A percentile compares a stretch with the other conserved stretches of the same genome.
Conservation (phyloP, 2,888 invertebrate genomes). For the Pyrochroa serraticornis region DNA sequence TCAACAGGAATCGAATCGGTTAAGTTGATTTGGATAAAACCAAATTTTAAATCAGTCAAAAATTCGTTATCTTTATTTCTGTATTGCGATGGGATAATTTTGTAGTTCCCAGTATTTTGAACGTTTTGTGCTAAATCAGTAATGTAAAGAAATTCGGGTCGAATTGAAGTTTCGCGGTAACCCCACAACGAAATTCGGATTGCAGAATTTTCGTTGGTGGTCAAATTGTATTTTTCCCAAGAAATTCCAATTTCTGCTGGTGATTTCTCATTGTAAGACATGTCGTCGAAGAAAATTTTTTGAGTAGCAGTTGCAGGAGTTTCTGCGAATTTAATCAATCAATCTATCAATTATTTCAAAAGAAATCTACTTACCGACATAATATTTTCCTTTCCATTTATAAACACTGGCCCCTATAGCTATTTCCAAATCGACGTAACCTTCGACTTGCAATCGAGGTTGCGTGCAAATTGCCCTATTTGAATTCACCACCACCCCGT, state of each 20-base stretch:
- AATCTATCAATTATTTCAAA: slow-evolving; percentile 1
- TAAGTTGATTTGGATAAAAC: slow-evolving; percentile 85
- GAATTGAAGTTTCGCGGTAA: slow-evolving; percentile 82
- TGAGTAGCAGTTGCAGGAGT: slow-evolving; percentile 87
- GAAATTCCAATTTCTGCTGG: slow-evolving; percentile 78
- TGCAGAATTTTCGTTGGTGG: slow-evolving; percentile 75
- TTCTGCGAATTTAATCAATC: slow-evolving; percentile 62
- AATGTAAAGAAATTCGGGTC: slow-evolving; percentile 82
- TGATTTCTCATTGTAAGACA: slow-evolving; percentile 72
- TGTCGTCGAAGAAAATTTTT: slow-evolving; percentile 80
- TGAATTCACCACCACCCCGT: slow-evolving; percentile 75
- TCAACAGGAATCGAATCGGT: slow-evolving; percentile 68
- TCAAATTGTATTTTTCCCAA: slow-evolving; percentile 87
- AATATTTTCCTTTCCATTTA: slow-evolving; percentile 89
- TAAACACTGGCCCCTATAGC: slow-evolving; percentile 82
- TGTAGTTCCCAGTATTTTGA: slow-evolving; percentile 66
- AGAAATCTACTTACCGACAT: slow-evolving; percentile 73
- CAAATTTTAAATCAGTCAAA: slow-evolving; percentile 79
- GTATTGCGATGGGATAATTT: slow-evolving; percentile 76
- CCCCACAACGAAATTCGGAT: slow-evolving; percentile 88
- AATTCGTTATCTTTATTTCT: slow-evolving; percentile 71
- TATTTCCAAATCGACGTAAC: slow-evolving; percentile 85
- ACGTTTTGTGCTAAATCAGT: slow-evolving; percentile 69
- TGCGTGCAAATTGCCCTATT: slow-evolving; percentile 91
- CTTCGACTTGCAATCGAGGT: slow-evolving; percentile 85